phyloP scores from a whole-genome alignment of 2,113 vertebrate genomes.

The Cercopithecus mona region DNA sequence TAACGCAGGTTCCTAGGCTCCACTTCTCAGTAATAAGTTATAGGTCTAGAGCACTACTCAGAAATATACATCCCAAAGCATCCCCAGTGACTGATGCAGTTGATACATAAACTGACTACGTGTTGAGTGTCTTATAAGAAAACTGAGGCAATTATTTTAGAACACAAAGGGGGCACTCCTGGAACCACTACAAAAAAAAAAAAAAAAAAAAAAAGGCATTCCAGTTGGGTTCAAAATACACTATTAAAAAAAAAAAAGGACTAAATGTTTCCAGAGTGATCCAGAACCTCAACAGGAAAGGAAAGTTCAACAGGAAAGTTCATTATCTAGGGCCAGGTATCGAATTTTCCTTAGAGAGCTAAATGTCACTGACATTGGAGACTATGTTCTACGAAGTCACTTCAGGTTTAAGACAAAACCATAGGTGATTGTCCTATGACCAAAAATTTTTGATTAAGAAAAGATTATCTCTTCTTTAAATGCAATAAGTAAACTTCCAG shows the following conservation, averaged over 20 bases:
- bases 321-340: not conserved
- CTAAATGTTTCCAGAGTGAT: not conserved
- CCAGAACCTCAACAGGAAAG: not conserved
- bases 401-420: not conserved
- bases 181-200: not conserved
- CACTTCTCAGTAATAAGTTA: not conserved
- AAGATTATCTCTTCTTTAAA: not conserved
- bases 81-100: accelerated
- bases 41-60: not conserved
- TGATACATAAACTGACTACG: accelerated
- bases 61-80: not conserved
- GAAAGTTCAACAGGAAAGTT: not conserved
- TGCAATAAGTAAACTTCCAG: not conserved
- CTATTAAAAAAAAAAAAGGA: not conserved
- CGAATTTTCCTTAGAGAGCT: not conserved
- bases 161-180: not conserved
- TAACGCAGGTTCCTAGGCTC: not conserved
- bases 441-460: not conserved
- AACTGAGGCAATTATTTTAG: not conserved
- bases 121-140: not conserved
- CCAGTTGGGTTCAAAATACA: not conserved
- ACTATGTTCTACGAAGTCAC: not conserved
- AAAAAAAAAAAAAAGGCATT: not conserved
- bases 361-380: not conserved
- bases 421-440: not conserved